Evolutionary conservation across 2,888 invertebrate genomes (phyloP), one percentile per base, ranked within the genome.

Genomic region (Drosophila differens): DNA sequence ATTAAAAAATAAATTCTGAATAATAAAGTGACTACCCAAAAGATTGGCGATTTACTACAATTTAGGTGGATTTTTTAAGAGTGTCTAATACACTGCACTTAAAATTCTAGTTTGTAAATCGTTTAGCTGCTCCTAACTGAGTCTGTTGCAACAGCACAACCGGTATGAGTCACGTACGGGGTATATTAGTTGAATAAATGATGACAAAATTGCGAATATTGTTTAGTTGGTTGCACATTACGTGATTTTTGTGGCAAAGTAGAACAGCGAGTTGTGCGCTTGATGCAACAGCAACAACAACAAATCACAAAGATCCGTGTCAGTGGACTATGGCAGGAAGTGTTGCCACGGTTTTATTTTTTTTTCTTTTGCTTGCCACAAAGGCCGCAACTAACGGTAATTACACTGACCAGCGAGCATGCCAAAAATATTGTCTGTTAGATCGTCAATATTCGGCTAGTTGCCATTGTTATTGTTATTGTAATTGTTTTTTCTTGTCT

Each of bases 371-470:
- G 25, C 12, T 51, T 28, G 51, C 28, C 41, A 41, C 30, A 41
- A 39, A 30, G 28, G 57, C 44, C 61, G 58, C 53, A 60, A 37
- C 52, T 71, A 83, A 74, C 63, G 58, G 72, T 71, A 88, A 85
- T 85, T 89, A 81, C 57, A 52, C 65, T 77, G 71, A 59, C 85
- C 85, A 87, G 61, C 66, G 47, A 63, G 80, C 88, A 82, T 82
- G 82, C 76, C 87, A 76, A 82, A 76, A 39, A 16, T 57, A 62
- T 73, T 62, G 64, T 72, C 49, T 35, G 14, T 41, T 30, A 32
- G 39, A 14, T 32, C 49, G 63, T 59, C 61, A 69, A 71, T 57
- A 69, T 68, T 68, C 54, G 41, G 33, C 19, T 44, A 28, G 70
- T 47, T 44, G 61, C 25, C 25, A n/a, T 22, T 37, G 14, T 37